Conservation (phyloP, 2,113 vertebrate species). For the Corythaeola cristata region DNA sequence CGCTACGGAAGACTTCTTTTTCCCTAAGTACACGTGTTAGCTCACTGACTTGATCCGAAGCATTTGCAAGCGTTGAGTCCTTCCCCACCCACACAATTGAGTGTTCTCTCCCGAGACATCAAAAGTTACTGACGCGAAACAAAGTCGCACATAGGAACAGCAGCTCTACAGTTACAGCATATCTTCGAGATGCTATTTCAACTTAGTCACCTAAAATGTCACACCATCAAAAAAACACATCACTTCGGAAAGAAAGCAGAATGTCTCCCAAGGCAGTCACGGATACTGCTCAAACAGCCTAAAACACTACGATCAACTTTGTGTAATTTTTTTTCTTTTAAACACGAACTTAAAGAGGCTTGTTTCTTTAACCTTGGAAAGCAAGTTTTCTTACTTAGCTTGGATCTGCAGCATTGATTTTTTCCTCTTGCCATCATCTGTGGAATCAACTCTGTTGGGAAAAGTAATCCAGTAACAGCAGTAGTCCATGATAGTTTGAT, state of each 20-base stretch:
- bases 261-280: background rate
- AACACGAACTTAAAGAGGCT: background rate
- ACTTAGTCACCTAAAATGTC: background rate
- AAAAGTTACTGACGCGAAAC: rapidly evolving
- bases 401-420: background rate
- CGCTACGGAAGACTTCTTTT: rapidly evolving
- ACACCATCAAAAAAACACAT: background rate
- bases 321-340: background rate
- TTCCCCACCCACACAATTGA: background rate
- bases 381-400: background rate
- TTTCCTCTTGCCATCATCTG: background rate
- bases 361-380: background rate
- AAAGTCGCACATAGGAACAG: background rate
- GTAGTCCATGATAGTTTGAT: background rate
- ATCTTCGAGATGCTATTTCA: background rate
- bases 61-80: background rate
- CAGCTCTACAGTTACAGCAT: background rate
- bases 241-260: too few species aligned
- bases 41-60: background rate
- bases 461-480: background rate
- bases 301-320: background rate
- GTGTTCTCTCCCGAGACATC: background rate
- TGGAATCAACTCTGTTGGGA: background rate
- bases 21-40: rapidly evolving
- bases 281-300: background rate